Conservation (phyloP, 2,888 invertebrate genomes). For the Calliphora vomitoria region DNA sequence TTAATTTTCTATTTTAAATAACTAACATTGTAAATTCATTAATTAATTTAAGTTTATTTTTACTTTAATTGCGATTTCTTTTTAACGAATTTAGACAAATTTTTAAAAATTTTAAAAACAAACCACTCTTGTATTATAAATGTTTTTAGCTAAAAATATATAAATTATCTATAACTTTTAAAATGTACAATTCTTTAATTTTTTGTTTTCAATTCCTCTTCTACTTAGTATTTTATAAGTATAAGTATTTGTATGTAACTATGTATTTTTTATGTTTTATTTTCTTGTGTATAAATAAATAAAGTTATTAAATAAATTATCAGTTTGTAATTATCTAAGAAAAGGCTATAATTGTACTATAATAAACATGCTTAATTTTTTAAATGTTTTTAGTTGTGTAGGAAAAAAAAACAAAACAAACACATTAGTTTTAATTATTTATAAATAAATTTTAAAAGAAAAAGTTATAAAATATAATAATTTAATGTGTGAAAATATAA, state of each 20-base stretch:
- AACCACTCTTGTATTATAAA: background rate
- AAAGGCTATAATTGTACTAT: slow-evolving; percentile 56
- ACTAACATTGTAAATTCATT: slow-evolving; percentile 32
- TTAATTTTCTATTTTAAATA: slow-evolving; percentile 48
- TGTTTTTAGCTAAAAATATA: slow-evolving; percentile 15
- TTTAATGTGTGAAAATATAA: slow-evolving; percentile 64
- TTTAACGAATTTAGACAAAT: slow-evolving; percentile 62
- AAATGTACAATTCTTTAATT: slow-evolving; percentile 9
- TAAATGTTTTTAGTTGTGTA: slow-evolving; percentile 69
- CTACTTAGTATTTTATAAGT: background rate
- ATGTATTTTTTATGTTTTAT: background rate
- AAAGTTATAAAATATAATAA: slow-evolving; percentile 30
- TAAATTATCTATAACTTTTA: slow-evolving; percentile 1
- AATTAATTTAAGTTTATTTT: slow-evolving; percentile 20
- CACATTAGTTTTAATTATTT: slow-evolving; percentile 64
- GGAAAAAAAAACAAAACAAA: slow-evolving; percentile 53
- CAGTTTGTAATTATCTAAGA: slow-evolving; percentile 26
- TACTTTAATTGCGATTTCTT: slow-evolving; percentile 1
- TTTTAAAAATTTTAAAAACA: slow-evolving; percentile 25
- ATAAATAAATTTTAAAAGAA: slow-evolving; percentile 54
- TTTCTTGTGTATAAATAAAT: slow-evolving; percentile 40
- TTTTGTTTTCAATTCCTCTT: slow-evolving; percentile 25
- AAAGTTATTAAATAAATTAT: slow-evolving; percentile 25
- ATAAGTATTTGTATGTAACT: background rate
- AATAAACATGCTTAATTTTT: slow-evolving; percentile 53